Evolutionary conservation across 2,113 vertebrate genomes (phyloP), one percentile per base, ranked within the genome.

Genomic region (Piprites chloris): DNA sequence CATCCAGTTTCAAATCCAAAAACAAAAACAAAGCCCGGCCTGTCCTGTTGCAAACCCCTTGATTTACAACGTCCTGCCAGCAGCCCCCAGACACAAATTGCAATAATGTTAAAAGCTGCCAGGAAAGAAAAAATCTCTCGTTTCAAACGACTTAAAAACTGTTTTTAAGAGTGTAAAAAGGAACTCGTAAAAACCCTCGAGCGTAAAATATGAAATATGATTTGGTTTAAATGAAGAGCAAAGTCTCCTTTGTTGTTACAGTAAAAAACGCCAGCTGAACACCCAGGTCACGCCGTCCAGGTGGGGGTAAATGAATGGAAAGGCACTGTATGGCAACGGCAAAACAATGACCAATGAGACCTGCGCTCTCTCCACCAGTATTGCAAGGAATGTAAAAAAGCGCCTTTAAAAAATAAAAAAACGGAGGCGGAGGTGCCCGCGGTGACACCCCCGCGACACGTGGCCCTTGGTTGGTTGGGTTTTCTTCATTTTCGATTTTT

Each of bases 191-290:
- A 99, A 99, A 99, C 97, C 98, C 98, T 98, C 85, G 97, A 97
- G 99, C 99, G 98, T 99, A 99, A 99, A 99, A 99, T 99, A 99
- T 99, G 99, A 99, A 99, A 99, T 99, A 99, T 99, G 99, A 99
- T 99, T 99, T 98, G 98, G 98, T 98, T 99, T 99, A 99, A 99
- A 99, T 99, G 99, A 99, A 99, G 98, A 98, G 98, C 98, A 98
- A 98, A 98, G 98, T 98, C 98, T 99, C 98, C 99, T 98, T 98
- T 98, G 98, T 98, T 98, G 98, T 98, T 98, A 98, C 98, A 99
- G 99, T 99, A 99, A 99, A 99, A 99, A 99, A 99, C 98, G 89
- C 98, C 99, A 99, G 98, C 98, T 98, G 98, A 98, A 98, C 98
- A 97, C 98, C 98, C 98, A 98, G 97, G 87, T 85, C 97, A 97